Conservation (phyloP, 2,888 invertebrate species). For the Podotricha telesiphe region DNA sequence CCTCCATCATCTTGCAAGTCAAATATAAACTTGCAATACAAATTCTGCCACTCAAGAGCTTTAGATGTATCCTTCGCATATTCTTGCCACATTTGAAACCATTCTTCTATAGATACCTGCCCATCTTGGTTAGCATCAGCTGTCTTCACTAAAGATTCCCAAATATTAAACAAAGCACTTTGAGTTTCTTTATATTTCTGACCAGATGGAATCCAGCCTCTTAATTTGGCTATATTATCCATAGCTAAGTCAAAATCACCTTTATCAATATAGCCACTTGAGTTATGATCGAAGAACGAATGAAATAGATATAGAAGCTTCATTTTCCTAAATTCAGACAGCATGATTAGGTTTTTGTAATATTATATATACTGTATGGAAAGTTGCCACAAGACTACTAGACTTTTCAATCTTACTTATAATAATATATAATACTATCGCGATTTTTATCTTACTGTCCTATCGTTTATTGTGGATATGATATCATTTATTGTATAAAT, state of each 20-base stretch:
- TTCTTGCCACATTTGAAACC: slow-evolving; percentile 50
- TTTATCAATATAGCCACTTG: slow-evolving; percentile 91
- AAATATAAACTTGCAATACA: slow-evolving; percentile 92
- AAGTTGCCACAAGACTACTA: neutral
- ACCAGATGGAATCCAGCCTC: slow-evolving; percentile 88
- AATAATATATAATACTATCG: slow-evolving; percentile 1
- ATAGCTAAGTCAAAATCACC: slow-evolving; percentile 92
- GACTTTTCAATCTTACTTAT: neutral
- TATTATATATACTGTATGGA: neutral
- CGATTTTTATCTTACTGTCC: neutral
- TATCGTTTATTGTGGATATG: slow-evolving; percentile 2
- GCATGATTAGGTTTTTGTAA: slow-evolving; percentile 50
- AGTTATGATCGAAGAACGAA: slow-evolving; percentile 92
- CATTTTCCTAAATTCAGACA: slow-evolving; percentile 91
- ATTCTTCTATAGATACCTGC: slow-evolving; percentile 44
- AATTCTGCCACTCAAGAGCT: slow-evolving; percentile 87
- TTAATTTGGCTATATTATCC: slow-evolving; percentile 90
- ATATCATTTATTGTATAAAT: neutral
- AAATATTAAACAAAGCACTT: slow-evolving; percentile 88
- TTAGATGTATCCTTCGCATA: slow-evolving; percentile 47
- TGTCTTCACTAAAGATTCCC: slow-evolving; percentile 89
- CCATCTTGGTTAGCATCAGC: slow-evolving; percentile 88
- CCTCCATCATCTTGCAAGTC: slow-evolving; percentile 91
- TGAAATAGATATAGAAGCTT: slow-evolving; percentile 75
- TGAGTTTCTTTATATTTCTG: slow-evolving; percentile 88